Conservation (phyloP, 2,888 invertebrate species). For the Zygaena filipendulae region DNA sequence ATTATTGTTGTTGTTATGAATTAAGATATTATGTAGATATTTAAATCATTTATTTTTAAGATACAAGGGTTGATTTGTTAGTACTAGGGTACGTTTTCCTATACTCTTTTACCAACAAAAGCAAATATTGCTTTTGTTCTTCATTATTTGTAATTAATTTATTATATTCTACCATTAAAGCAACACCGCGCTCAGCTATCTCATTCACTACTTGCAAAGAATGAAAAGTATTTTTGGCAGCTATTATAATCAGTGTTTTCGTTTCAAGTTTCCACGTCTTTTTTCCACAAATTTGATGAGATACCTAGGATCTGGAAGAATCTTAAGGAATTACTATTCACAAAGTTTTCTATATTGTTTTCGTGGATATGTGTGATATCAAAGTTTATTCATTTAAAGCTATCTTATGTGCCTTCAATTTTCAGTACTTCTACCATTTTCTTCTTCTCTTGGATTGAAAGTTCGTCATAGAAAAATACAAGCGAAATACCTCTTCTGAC, state of each 20-base stretch:
- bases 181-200: slow-evolving; percentile 13
- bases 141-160: slow-evolving; percentile 13
- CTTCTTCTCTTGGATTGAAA: neutral
- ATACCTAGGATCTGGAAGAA: slow-evolving; percentile 6
- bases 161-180: slow-evolving; percentile 15
- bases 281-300: slow-evolving; percentile 2
- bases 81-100: slow-evolving; percentile 10
- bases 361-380: neutral
- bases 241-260: slow-evolving; percentile 8
- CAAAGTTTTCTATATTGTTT: slow-evolving; percentile 2
- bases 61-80: slow-evolving; percentile 1
- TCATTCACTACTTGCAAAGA: slow-evolving; percentile 14
- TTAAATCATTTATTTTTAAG: neutral
- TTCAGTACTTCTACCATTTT: neutral
- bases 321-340: slow-evolving; percentile 5
- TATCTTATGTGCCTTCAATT: neutral
- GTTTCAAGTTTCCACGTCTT: slow-evolving; percentile 6
- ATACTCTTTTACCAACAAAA: slow-evolving; percentile 13
- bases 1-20: slow-evolving; percentile 6
- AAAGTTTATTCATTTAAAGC: neutral
- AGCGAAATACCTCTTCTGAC: neutral
- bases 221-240: slow-evolving; percentile 10
- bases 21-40: slow-evolving; percentile 2
- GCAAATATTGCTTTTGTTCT: slow-evolving; percentile 15
- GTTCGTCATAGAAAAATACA: slow-evolving; percentile 1